Evolutionary conservation across 2,888 invertebrate genomes (phyloP).

Genomic region (Pseudococcus longispinus): DNA sequence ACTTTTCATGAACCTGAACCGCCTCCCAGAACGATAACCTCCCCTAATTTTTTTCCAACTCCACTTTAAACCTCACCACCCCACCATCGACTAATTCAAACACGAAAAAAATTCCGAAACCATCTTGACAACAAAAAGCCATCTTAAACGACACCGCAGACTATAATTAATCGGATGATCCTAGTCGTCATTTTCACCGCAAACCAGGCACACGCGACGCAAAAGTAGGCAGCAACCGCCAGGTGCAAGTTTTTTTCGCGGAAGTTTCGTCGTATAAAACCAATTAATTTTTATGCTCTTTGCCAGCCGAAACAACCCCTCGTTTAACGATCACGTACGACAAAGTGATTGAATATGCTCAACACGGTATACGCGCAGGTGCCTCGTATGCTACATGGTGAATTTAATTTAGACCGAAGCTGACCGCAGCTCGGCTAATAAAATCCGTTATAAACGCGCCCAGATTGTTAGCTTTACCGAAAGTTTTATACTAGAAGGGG

Average conservation of each 20-base stretch:
- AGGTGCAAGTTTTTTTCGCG: conserved; percentile 42
- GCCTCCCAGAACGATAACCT: no score
- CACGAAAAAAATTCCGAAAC: neutral
- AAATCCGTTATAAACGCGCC: neutral
- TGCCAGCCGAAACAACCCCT: neutral
- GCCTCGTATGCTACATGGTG: neutral
- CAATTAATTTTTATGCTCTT: conserved; percentile 34
- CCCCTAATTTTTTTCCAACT: no score
- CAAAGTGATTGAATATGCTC: neutral
- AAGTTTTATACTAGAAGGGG: neutral
- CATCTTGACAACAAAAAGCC: neutral
- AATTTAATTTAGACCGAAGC: neutral
- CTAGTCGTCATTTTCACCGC: neutral
- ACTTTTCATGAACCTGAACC: no score
- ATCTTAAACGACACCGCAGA: neutral
- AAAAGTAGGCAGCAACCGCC: neutral
- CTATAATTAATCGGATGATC: neutral
- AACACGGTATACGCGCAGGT: conserved; percentile 4
- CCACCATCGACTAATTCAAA: neutral
- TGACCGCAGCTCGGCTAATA: neutral
- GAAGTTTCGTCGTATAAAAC: conserved; percentile 8
- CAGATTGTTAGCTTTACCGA: neutral
- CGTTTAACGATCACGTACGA: conserved; percentile 19
- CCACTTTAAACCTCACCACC: no score
- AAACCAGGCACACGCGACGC: neutral